A percentile compares a stretch with the other conserved stretches of the same genome.
Evolutionary conservation across 2,888 invertebrate species (phyloP).

Genomic region (Pristionchus entomophagus): DNA sequence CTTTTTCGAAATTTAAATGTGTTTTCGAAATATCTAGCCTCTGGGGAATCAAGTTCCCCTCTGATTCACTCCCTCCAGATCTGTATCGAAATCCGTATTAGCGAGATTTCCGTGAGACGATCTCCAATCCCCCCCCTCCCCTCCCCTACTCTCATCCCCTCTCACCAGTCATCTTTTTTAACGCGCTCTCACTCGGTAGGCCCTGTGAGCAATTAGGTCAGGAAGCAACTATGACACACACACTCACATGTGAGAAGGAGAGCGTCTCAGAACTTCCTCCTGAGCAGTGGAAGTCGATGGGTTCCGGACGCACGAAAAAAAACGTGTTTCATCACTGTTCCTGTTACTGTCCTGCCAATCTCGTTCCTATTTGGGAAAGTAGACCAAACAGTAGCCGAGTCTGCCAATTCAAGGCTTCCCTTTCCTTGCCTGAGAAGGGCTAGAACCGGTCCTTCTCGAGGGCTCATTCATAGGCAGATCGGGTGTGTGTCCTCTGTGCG

Average conservation of each 20-base stretch:
- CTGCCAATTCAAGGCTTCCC: constrained; percentile 18
- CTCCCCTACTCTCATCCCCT: background rate
- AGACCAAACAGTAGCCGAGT: background rate
- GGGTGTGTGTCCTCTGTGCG: background rate
- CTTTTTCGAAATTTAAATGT: background rate
- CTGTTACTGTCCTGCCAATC: constrained; percentile 13
- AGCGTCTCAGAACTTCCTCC: background rate
- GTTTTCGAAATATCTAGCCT: background rate
- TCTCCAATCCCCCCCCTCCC: background rate
- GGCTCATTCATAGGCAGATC: background rate
- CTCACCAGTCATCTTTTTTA: constrained; percentile 22
- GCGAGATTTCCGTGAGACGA: background rate
- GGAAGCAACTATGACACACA: background rate
- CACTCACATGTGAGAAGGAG: background rate
- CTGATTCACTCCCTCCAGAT: background rate
- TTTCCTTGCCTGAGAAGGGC: background rate
- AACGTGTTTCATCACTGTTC: background rate
- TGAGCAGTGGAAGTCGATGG: too few species aligned
- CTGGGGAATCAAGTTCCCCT: background rate
- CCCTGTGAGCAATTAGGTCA: constrained; percentile 12
- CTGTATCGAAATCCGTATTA: constrained; percentile 20
- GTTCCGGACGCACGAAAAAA: background rate
- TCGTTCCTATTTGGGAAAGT: background rate
- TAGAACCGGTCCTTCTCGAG: background rate
- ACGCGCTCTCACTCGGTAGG: constrained; percentile 10